These are phyloP conservation scores for Drosophila lacertosa DNA, from an alignment of 1,140 invertebrate genomes.

Conservation along the genomic window DNA sequence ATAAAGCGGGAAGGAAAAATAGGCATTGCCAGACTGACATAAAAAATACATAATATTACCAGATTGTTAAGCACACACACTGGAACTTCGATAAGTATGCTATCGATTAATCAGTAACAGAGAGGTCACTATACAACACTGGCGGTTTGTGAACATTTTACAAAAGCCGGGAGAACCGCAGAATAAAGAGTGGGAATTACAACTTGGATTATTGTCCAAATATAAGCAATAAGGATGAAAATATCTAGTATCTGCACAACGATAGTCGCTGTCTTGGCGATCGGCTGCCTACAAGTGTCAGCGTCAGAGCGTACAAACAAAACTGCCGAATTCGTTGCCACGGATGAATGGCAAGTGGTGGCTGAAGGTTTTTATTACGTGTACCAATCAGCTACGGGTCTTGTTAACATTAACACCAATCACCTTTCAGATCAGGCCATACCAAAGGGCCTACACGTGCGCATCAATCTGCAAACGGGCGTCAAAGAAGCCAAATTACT, in stretches of 20 bases:
- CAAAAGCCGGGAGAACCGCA: constrained; percentile 18
- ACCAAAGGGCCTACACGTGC: constrained; percentile 89
- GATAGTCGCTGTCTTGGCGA: constrained; percentile 3
- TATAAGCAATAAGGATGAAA: constrained; percentile 16
- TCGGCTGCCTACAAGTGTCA: constrained; percentile 18
- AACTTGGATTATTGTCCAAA: neutral
- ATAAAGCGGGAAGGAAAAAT: neutral
- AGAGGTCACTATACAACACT: neutral
- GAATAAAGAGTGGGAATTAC: constrained; percentile 2
- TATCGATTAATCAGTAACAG: neutral
- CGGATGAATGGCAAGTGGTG: constrained; percentile 87
- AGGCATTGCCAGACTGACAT: neutral
- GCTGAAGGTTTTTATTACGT: constrained; percentile 85
- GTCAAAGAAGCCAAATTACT: constrained; percentile 90
- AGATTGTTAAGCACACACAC: constrained; percentile 1
- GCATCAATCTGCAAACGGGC: constrained; percentile 90
- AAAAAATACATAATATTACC: neutral
- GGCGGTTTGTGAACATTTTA: constrained; percentile 17
- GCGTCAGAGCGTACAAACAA: constrained; percentile 41
- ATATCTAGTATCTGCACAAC: neutral
- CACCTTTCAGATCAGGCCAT: constrained; percentile 87
- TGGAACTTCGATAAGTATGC: neutral
- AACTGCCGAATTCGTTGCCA: constrained; percentile 85
- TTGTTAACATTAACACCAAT: neutral
- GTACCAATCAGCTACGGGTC: constrained; percentile 31